phyloP scores from a whole-genome alignment of 2,797 vertebrate species.

The Enteromius paludinosus region DNA sequence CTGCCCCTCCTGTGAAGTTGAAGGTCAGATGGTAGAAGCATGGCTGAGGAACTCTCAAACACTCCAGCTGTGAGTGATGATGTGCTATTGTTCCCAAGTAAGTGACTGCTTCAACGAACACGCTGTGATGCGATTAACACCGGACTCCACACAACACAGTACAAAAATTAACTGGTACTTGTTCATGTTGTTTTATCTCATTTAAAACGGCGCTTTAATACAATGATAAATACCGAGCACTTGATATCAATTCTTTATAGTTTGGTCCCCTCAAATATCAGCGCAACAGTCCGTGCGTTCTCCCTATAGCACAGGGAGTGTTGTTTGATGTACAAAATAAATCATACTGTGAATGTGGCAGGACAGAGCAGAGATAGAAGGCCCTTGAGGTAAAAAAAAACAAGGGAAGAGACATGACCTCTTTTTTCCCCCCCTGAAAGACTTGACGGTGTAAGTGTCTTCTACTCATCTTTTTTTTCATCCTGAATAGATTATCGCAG shows the following conservation, averaged over 20 bases:
- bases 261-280: neutral
- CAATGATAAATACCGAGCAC: neutral
- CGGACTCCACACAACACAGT: neutral
- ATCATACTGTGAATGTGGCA: conserved; percentile 58
- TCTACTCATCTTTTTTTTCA: conserved; percentile 52
- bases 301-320: conserved; percentile 25
- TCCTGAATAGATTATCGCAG: conserved; percentile 73
- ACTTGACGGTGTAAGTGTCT: conserved; percentile 69
- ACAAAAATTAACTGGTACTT: neutral
- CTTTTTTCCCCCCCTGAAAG: conserved; percentile 63
- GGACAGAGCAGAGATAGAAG: conserved; percentile 49
- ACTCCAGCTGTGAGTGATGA: conserved; percentile 5
- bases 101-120: neutral
- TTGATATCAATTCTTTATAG: neutral
- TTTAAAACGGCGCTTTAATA: neutral
- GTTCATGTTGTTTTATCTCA: neutral
- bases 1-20: conserved; percentile 71
- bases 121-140: neutral
- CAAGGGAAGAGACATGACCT: conserved; percentile 49
- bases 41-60: conserved; percentile 11
- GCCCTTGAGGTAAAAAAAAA: conserved; percentile 60
- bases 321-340: conserved; percentile 47
- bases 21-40: conserved; percentile 56
- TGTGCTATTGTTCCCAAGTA: conserved; percentile 1
- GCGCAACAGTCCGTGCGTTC: neutral